These are phyloP conservation scores for Melanaphis sacchari DNA, from an alignment of 1,140 invertebrate species.

Conservation along the genomic window DNA sequence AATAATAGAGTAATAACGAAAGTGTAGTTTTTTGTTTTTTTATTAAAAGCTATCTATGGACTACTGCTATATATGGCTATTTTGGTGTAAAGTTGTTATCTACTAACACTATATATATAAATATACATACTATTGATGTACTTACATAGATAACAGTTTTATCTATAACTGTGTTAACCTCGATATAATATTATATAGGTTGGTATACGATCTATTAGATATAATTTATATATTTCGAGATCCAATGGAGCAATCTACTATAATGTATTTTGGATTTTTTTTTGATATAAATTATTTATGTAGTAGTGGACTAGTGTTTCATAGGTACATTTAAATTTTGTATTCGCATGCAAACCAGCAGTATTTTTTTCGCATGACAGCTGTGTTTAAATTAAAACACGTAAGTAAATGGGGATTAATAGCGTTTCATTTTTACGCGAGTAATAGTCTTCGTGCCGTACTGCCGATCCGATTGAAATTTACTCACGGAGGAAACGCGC, in stretches of 20 bases:
- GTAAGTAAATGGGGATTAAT: conserved; percentile 42
- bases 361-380: conserved; percentile 18
- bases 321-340: not conserved
- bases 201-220: not conserved
- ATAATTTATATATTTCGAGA: not conserved
- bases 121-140: no score
- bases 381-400: conserved; percentile 36
- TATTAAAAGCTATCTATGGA: not conserved
- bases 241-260: not conserved
- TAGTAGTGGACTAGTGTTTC: not conserved
- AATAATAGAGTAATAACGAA: not conserved
- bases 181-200: not conserved
- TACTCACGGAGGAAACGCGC: conserved; percentile 14
- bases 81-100: not conserved
- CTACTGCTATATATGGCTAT: not conserved
- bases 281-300: not conserved
- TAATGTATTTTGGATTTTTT: not conserved
- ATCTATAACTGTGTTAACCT: not conserved
- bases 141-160: no score
- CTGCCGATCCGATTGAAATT: conserved; percentile 38
- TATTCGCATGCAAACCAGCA: conserved; percentile 26
- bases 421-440: not conserved
- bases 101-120: no score
- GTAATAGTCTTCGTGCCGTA: not conserved
- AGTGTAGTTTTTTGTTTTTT: not conserved